phyloP scores from a whole-genome alignment of 92 coral and sea anemone species.

The Porites evermanni region DNA sequence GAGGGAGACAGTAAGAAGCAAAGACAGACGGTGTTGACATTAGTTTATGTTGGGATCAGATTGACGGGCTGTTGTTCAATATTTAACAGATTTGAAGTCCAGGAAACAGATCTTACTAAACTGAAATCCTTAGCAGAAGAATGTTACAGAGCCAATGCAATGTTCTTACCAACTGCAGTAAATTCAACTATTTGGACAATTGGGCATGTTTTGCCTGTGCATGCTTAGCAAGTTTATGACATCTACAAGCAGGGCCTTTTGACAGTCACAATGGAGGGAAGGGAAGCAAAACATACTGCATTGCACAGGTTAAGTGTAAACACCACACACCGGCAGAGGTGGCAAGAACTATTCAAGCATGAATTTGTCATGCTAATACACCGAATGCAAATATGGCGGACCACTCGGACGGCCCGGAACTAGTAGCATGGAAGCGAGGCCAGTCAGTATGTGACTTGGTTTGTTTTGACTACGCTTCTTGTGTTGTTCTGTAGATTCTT shows the following conservation, averaged over 20 bases:
- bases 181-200: conserved; percentile 1
- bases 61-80: conserved; percentile 17
- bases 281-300: conserved; percentile 77
- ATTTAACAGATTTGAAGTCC: conserved; percentile 13
- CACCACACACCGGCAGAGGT: conserved; percentile 68
- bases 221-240: not conserved
- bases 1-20: not conserved
- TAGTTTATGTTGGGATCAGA: conserved; percentile 28
- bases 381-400: no score
- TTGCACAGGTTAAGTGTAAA: conserved; percentile 50
- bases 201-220: not conserved
- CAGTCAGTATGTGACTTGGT: no score
- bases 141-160: conserved; percentile 9
- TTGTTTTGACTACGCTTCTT: no score
- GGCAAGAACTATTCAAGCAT: conserved; percentile 75
- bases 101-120: conserved; percentile 20
- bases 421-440: no score
- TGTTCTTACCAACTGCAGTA: conserved; percentile 8
- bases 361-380: conserved; percentile 79
- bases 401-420: no score
- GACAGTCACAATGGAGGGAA: conserved; percentile 76
- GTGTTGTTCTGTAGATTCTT: no score
- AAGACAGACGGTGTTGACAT: conserved; percentile 26
- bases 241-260: not conserved
- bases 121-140: conserved; percentile 16